Evolutionary conservation across 2,797 vertebrate genomes (phyloP), one percentile per base, ranked within the genome.

Genomic region (Pterois miles): DNA sequence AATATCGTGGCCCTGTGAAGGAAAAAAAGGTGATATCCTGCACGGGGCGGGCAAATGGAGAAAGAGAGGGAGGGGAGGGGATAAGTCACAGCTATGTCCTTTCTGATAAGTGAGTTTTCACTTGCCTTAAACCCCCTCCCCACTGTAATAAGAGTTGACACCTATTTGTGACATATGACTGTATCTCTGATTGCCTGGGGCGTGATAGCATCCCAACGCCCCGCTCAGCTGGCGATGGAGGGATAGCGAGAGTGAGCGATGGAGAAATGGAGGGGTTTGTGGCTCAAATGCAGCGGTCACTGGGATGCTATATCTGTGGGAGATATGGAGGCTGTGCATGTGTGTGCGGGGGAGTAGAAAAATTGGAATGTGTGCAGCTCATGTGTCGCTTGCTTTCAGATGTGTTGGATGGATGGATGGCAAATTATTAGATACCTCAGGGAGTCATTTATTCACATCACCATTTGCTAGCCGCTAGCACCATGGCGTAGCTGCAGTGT

Each of bases 151-250:
- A 94, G 92, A 95, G 93, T 89, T 95, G 96, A 96, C 95, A 96
- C 89, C 93, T 93, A 94, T 96, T 96, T 96, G 93, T 96, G 96
- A 95, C 95, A 95, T 95, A 93, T 72, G 94, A 94, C 95, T 93
- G 92, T 92, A 92, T 91, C 92, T 91, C 77, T 92, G 93, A 95
- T 94, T 94, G 93, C 95, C 92, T 77, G 89, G 79, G 90, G 93
- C 71, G 38, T 84, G 96, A 96, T 92, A 94, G 79, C 90, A 94
- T 96, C 93, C 85, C 79, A 76, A 76, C 91, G 66, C 84, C 78
- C 48, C 34, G 87, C 90, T 91, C 86, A 79, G 87, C 80, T 69
- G 56, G 67, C 73, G 84, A 91, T 87, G 67, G 88, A 86, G 76
- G 88, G 87, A 89, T 84, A 88, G 84, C 2, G 14, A 72, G 80